Evolutionary conservation across 2,888 invertebrate genomes (phyloP), one percentile per base, ranked within the genome.

Genomic region (Dicyrtomina minuta): DNA sequence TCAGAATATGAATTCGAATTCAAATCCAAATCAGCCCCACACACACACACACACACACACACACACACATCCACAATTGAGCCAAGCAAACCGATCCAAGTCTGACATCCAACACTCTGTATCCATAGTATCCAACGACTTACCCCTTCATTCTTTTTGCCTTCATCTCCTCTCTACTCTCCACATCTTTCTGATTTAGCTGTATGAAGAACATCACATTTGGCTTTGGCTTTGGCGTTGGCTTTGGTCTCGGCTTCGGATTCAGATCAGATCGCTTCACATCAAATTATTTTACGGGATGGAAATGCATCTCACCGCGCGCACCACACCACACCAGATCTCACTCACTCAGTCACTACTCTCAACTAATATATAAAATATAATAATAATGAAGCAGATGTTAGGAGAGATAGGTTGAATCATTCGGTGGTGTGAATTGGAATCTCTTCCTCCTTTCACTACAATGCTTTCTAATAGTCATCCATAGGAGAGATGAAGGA

Each of bases 341-440:
- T 33, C 46, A 17, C 20, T n/a, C 46, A 20, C 46, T 12, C 46
- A 12, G 5, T 20, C 46, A 46, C 49, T 20, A 26, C 62, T 33
- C 49, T 33, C 26, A 17, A 62, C 62, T 51, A 62, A 49, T 62
- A 49, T 62, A 62, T 62, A 55, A 56, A 55, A 56, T 53, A 65
- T 65, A 65, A 56, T 65, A 55, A 65, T 65, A 65, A 65, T 65
- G 65, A 65, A 58, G 65, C 65, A 65, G 65, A 65, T 65, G 65
- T 53, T 65, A 24, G 65, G 26, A 65, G 55, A 65, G 65, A 65
- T 65, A 65, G 55, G 65, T 56, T 65, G 53, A 65, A 65, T 65
- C 56, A 65, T 65, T 65, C 65, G 53, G 65, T 65, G 65, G 65
- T 65, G 65, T 65, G 65, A 65, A 65, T 65, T 65, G 65, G 65